A percentile compares a stretch with the other conserved stretches of the same genome.
Evolutionary conservation across 2,888 invertebrate species (phyloP).

Genomic region (Nemotelus nigrinus): DNA sequence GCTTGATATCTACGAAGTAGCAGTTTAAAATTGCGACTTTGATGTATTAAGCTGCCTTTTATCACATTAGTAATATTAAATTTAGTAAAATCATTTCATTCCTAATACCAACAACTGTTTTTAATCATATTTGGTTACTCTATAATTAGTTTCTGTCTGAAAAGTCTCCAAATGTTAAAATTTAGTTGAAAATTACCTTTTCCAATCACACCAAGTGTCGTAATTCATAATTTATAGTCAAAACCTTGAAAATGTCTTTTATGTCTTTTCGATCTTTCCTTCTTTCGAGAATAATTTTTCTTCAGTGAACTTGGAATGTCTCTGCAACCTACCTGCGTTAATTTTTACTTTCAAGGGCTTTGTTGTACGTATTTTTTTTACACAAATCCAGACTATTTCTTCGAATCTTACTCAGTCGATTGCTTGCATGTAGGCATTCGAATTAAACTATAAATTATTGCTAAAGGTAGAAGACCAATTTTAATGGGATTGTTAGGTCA

Average conservation of each 20-base stretch:
- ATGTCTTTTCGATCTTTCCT: no score
- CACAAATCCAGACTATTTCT: no score
- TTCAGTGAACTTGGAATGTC: no score
- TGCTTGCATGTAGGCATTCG: background rate
- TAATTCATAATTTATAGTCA: background rate
- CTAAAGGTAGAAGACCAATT: constrained; percentile 22
- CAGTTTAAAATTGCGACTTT: no score
- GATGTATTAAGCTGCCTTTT: no score
- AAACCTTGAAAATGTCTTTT: no score
- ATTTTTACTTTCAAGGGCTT: constrained; percentile 18
- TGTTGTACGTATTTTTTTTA: background rate
- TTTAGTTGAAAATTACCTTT: background rate
- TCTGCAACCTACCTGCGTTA: no score
- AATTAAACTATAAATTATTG: constrained; percentile 5
- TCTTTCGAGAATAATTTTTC: no score
- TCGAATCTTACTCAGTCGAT: background rate
- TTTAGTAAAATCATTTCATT: no score
- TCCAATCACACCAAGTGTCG: background rate
- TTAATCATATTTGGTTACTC: background rate
- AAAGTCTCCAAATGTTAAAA: background rate
- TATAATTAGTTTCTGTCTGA: background rate
- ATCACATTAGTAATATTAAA: no score
- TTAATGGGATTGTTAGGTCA: constrained; percentile 21
- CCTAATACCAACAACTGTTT: no score
- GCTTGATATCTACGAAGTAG: no score